Evolutionary conservation across 2,888 invertebrate genomes (phyloP).

Genomic region (Neocrepidodera transversa): DNA sequence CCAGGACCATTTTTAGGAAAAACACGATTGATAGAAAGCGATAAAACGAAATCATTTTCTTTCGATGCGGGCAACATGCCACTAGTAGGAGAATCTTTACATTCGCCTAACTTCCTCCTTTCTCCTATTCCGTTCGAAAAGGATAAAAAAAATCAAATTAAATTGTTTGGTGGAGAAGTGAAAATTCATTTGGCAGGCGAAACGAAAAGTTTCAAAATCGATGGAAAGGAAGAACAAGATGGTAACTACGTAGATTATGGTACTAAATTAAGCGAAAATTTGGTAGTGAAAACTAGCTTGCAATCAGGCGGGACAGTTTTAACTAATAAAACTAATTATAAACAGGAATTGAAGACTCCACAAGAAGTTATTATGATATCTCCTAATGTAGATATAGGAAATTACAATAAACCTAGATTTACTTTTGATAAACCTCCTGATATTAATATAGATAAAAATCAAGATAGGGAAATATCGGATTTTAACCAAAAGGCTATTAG

Average conservation of each 20-base stretch:
- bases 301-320: slow-evolving; percentile 82
- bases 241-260: slow-evolving; percentile 49
- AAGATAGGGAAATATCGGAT: slow-evolving; percentile 56
- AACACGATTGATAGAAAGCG: slow-evolving; percentile 76
- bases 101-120: slow-evolving; percentile 45
- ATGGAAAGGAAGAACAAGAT: slow-evolving; percentile 49
- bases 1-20: slow-evolving; percentile 85
- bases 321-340: slow-evolving; percentile 55
- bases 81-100: slow-evolving; percentile 35
- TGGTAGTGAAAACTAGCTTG: slow-evolving; percentile 81
- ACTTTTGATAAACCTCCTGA: slow-evolving; percentile 33
- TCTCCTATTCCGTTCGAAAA: slow-evolving; percentile 52
- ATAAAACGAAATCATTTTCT: slow-evolving; percentile 59
- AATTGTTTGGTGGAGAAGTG: slow-evolving; percentile 82
- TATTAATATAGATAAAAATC: slow-evolving; percentile 6
- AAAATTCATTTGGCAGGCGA: slow-evolving; percentile 75
- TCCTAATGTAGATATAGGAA: slow-evolving; percentile 52
- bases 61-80: slow-evolving; percentile 54
- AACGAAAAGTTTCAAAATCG: slow-evolving; percentile 65
- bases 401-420: slow-evolving; percentile 43
- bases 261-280: slow-evolving; percentile 59
- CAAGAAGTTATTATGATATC: slow-evolving; percentile 55
- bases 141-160: slow-evolving; percentile 59
- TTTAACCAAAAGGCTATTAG: slow-evolving; percentile 60
- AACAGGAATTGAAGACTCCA: slow-evolving; percentile 46